Percentiles rank a stretch among this genome's conserved stretches.
Evolutionary conservation across 2,113 vertebrate species (phyloP).

Genomic region (Corythoichthys intestinalis): DNA sequence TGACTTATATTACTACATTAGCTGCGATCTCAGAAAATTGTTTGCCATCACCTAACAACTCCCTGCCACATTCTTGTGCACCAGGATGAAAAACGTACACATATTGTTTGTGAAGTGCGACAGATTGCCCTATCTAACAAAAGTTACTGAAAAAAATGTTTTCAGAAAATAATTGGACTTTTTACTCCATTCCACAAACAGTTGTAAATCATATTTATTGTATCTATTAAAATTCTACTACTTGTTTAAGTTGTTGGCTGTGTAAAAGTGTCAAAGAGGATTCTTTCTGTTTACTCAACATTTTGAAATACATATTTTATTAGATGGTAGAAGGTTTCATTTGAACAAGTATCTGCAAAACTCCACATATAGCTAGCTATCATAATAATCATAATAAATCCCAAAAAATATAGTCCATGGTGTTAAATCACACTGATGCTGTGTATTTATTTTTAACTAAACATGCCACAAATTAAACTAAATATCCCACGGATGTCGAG

Average conservation of each 20-base stretch:
- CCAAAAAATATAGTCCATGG: background rate
- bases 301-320: background rate
- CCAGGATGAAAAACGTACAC: too few species aligned
- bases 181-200: background rate
- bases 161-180: background rate
- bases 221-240: too few species aligned
- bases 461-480: background rate
- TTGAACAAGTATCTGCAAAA: background rate
- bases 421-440: background rate
- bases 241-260: background rate
- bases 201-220: background rate
- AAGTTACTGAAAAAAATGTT: too few species aligned
- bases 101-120: too few species aligned
- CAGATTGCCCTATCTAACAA: too few species aligned
- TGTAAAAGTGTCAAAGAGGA: background rate
- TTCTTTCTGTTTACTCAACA: background rate
- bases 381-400: background rate
- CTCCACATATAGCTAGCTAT: background rate
- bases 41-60: too few species aligned
- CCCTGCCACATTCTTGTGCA: too few species aligned
- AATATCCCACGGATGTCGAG: background rate
- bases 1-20: too few species aligned
- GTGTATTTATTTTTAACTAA: background rate
- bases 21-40: too few species aligned
- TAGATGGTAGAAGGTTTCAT: background rate